phyloP scores from a whole-genome alignment of 92 coral and sea anemone genomes.

The Zoanthus sansibaricus region DNA sequence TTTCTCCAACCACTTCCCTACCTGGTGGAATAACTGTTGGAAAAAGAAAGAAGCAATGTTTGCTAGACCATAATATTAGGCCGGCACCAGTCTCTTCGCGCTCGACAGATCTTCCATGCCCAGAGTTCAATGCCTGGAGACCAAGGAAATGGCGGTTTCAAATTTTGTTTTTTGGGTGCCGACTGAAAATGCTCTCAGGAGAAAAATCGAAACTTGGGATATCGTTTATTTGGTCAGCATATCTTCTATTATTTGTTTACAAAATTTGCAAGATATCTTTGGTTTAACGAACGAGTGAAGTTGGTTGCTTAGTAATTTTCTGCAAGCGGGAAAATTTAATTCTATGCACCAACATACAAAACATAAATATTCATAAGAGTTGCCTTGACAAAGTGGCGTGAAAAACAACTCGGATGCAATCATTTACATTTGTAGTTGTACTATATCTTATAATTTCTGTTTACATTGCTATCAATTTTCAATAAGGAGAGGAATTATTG shows the following conservation, averaged over 20 bases:
- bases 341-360: not conserved
- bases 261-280: not conserved
- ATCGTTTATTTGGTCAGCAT: not conserved
- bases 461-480: not conserved
- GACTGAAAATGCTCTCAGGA: not conserved
- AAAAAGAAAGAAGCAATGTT: conserved; percentile 67
- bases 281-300: not conserved
- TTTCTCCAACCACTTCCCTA: conserved; percentile 54
- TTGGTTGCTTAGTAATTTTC: not conserved
- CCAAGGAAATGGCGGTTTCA: conserved; percentile 11
- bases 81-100: conserved; percentile 59
- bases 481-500: not conserved
- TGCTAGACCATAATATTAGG: conserved; percentile 81
- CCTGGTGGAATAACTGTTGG: conserved; percentile 90
- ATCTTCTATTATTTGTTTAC: not conserved
- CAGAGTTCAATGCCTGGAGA: not conserved
- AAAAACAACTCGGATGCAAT: conserved; percentile 36
- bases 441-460: not conserved
- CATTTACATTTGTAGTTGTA: not conserved
- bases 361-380: conserved; percentile 46
- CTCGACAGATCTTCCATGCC: not conserved
- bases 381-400: conserved; percentile 53
- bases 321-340: conserved; percentile 36
- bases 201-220: not conserved
- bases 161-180: not conserved